Evolutionary conservation across 2,113 vertebrate genomes (phyloP).

Genomic region (Atherinomorus stipes): DNA sequence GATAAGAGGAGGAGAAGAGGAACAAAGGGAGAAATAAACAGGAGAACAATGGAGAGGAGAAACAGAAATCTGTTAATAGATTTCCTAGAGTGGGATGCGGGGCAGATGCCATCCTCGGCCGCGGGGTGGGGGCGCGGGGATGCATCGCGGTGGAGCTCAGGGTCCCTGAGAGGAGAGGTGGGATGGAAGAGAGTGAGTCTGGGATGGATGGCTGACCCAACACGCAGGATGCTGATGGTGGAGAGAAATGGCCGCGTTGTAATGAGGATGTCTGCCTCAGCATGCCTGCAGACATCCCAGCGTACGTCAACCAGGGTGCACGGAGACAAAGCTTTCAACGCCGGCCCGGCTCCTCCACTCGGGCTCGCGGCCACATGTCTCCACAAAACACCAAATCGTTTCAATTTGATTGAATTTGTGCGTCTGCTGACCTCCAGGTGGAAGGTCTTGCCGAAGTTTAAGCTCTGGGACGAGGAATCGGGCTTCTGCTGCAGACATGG

Average conservation of each 20-base stretch:
- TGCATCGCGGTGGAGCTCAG: slow-evolving; percentile 76
- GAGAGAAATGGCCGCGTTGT: slow-evolving; percentile 79
- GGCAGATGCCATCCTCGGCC: slow-evolving; percentile 80
- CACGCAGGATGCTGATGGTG: slow-evolving; percentile 72
- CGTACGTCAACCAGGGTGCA: slow-evolving; percentile 72
- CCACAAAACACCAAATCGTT: neutral
- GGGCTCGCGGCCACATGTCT: neutral
- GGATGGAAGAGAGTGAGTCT: slow-evolving; percentile 73
- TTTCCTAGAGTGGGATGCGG: slow-evolving; percentile 80
- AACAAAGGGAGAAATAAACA: slow-evolving; percentile 60
- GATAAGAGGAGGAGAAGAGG: slow-evolving; percentile 68
- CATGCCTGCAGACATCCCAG: slow-evolving; percentile 81
- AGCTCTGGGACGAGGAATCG: neutral
- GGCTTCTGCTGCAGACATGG: slow-evolving; percentile 9
- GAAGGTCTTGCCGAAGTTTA: neutral
- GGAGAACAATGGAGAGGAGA: slow-evolving; percentile 78
- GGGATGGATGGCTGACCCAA: slow-evolving; percentile 46
- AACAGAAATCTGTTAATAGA: slow-evolving; percentile 89
- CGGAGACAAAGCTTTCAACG: slow-evolving; percentile 83
- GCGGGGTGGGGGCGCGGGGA: slow-evolving; percentile 61
- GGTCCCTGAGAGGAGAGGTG: slow-evolving; percentile 76
- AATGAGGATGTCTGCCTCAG: slow-evolving; percentile 64
- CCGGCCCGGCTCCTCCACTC: slow-evolving; percentile 44
- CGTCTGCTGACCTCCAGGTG: neutral
- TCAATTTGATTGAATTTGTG: slow-evolving; percentile 23